A percentile compares a stretch with the other conserved stretches of the same genome.
phyloP scores from a whole-genome alignment of 2,113 vertebrate species.

The Zootoca vivipara region DNA sequence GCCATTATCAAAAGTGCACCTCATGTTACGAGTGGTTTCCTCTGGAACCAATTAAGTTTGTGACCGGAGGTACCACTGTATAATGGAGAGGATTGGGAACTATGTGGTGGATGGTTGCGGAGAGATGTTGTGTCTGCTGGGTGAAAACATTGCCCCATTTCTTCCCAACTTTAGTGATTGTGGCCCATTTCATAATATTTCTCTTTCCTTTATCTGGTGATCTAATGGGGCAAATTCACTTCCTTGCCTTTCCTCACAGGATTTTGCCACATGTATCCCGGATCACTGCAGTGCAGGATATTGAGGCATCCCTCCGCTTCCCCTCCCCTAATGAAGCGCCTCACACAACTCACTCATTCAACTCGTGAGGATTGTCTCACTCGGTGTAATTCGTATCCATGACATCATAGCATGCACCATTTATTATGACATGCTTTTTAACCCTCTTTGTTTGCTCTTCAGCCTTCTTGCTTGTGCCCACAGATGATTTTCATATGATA shows the following conservation, averaged over 20 bases:
- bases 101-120: too few species aligned
- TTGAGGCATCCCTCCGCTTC: not conserved
- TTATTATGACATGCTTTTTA: conserved; percentile 25
- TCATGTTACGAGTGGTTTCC: too few species aligned
- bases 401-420: not conserved
- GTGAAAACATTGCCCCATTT: not conserved
- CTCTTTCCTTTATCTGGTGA: conserved; percentile 3
- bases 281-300: not conserved
- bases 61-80: too few species aligned
- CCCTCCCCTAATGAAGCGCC: not conserved
- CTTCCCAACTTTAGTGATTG: not conserved
- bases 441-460: conserved; percentile 21
- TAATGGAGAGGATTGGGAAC: too few species aligned
- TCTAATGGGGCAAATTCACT: conserved; percentile 10
- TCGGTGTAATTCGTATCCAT: conserved; percentile 25
- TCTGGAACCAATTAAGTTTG: too few species aligned
- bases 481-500: conserved; percentile 22
- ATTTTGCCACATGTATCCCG: not conserved
- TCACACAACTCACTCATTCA: not conserved
- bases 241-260: conserved; percentile 35
- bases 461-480: conserved; percentile 7
- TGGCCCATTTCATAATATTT: conserved; percentile 11
- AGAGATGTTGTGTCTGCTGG: not conserved
- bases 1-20: too few species aligned
- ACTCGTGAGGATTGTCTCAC: not conserved